Evolutionary conservation across 2,888 invertebrate genomes (phyloP), one percentile per base, ranked within the genome.

Genomic region (Junonia oenone): DNA sequence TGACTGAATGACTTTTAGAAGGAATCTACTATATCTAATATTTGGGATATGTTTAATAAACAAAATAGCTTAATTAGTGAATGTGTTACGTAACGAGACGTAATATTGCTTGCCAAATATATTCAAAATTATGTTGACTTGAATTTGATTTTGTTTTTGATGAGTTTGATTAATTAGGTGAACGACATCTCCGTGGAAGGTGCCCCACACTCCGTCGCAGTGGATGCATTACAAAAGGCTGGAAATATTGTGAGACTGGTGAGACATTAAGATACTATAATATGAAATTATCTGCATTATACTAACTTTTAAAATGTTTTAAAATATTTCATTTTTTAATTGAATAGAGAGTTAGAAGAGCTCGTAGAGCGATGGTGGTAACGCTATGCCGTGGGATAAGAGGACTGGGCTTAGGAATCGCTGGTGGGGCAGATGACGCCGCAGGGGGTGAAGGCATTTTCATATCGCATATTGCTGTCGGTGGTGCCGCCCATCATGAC

Each of bases 191-290:
- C 97, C 61, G 96, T 98, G 66, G 96, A 97, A 66, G 96, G 97
- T 73, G 98, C 98, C 49, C 96, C 97, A 17, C 99, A 99, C 86
- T 95, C 97, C 38, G 92, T 94, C 38, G 99, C 99, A 52, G 99
- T 99, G 46, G 98, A 99, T 71, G 98, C 98, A 37, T 93, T 99
- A 66, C 99, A 99, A 89, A 94, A 95, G 78, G 98, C 99, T 52
- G 99, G 99, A 68, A 97, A 97, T 83, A 93, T 95, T 68, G 99
- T 99, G 68, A 95, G 95, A 89, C 91, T 99, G 93, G 97, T 97
- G n/a, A n/a, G n/a, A n/a, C n/a, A n/a, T n/a, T n/a, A n/a, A n/a
- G n/a, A n/a, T n/a, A n/a, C n/a, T n/a, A n/a, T n/a, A n/a, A n/a
- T n/a, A n/a, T n/a, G n/a, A n/a, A n/a, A n/a, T n/a, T n/a, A n/a